phyloP scores from a whole-genome alignment of 1,140 invertebrate genomes.

The Geopemphigus sp. region DNA sequence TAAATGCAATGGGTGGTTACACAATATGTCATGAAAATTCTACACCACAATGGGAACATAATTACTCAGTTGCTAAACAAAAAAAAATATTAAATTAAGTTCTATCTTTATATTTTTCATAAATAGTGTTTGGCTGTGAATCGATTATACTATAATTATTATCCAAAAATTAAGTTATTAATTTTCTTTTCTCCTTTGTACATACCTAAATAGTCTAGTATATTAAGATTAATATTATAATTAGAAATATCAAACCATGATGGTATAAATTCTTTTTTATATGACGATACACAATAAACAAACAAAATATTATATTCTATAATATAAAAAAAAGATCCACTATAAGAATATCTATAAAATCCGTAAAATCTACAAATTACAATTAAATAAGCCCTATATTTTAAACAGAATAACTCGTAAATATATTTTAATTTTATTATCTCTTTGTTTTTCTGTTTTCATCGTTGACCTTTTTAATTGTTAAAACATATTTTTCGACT shows the following conservation, averaged over 20 bases:
- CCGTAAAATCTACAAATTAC: background rate
- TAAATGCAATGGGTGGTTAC: conserved; percentile 39
- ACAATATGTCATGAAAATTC: conserved; percentile 36
- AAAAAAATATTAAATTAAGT: background rate
- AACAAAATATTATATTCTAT: no score
- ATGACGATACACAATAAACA: no score
- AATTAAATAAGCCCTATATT: background rate
- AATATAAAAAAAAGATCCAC: no score
- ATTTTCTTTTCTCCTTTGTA: background rate
- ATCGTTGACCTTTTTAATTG: conserved; percentile 11
- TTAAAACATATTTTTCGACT: background rate
- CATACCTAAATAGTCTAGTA: background rate
- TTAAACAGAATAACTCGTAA: background rate
- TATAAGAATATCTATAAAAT: background rate
- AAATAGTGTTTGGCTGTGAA: conserved; percentile 38
- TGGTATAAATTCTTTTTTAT: no score
- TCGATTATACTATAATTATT: conserved; percentile 10
- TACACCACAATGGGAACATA: conserved; percentile 30
- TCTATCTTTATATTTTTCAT: background rate
- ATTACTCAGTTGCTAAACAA: conserved; percentile 18
- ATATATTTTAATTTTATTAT: background rate
- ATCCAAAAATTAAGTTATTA: background rate
- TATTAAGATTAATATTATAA: background rate
- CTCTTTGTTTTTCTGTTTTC: background rate
- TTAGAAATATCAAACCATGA: background rate